Evolutionary conservation across 2,113 vertebrate genomes (phyloP).

Genomic region (Pica pica): DNA sequence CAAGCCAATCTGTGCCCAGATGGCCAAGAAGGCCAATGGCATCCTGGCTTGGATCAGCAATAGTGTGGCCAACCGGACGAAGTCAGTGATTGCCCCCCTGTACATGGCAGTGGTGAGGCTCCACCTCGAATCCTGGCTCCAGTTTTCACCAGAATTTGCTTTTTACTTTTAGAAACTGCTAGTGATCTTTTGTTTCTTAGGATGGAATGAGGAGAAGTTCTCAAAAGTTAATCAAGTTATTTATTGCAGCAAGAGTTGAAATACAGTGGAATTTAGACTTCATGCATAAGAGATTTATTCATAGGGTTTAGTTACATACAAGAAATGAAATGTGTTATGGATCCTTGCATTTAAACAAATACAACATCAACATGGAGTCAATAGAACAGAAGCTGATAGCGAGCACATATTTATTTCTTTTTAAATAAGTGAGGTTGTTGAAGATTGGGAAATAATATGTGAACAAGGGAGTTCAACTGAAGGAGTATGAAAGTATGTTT

Average conservation of each 20-base stretch:
- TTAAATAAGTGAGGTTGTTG: neutral
- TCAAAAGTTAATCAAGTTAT: neutral
- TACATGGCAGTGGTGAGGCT: neutral
- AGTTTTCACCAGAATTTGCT: neutral
- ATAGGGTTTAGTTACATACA: neutral
- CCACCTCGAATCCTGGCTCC: fast-evolving
- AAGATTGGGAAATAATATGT: neutral
- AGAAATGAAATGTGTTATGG: neutral
- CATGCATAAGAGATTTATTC: neutral
- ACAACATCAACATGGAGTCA: neutral
- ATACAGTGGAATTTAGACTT: neutral
- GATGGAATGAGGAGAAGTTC: neutral
- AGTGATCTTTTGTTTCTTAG: neutral
- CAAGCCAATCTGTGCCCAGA: fast-evolving
- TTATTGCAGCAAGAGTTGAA: neutral
- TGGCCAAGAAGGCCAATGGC: neutral
- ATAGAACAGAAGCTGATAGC: neutral
- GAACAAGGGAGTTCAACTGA: neutral
- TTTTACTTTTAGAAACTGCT: neutral
- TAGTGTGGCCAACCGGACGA: neutral
- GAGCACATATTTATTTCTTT: neutral
- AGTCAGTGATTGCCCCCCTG: neutral
- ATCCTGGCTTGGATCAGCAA: neutral
- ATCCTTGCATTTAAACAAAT: neutral
- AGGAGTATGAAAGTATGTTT: neutral